These are phyloP conservation scores for Conistra vaccinii DNA, from an alignment of 2,888 invertebrate genomes.

Conservation along the genomic window DNA sequence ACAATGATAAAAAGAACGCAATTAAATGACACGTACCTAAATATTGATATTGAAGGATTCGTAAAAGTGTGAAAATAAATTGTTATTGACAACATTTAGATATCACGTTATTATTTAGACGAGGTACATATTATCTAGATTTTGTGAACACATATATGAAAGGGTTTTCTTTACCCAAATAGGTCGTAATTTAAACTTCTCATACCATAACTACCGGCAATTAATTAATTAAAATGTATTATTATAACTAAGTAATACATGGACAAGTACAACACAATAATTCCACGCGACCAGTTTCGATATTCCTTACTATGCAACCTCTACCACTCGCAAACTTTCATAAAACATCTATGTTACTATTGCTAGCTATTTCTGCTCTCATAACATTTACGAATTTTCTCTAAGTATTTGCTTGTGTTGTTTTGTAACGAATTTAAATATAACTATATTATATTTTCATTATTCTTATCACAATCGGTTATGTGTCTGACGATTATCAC, in stretches of 20 bases:
- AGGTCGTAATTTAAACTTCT: conserved; percentile 31
- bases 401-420: conserved; percentile 18
- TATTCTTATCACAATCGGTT: conserved; percentile 53
- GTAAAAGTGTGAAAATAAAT: conserved; percentile 8
- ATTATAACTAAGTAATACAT: conserved; percentile 43
- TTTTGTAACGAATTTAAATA: conserved; percentile 39
- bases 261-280: conserved; percentile 35
- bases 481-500: conserved; percentile 39
- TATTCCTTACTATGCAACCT: conserved; percentile 21
- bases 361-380: conserved; percentile 36
- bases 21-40: conserved; percentile 7
- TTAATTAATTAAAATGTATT: conserved; percentile 30
- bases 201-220: conserved; percentile 23
- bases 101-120: conserved; percentile 32
- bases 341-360: conserved; percentile 48
- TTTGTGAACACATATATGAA: conserved; percentile 61
- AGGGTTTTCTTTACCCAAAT: conserved; percentile 43
- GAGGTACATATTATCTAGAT: conserved; percentile 43
- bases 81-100: conserved; percentile 21
- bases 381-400: conserved; percentile 17
- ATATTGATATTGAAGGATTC: conserved; percentile 16
- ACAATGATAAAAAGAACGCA: conserved; percentile 1
- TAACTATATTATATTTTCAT: conserved; percentile 23
- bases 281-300: conserved; percentile 38
- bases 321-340: conserved; percentile 30